Percentiles rank a stretch among this genome's conserved stretches.
phyloP scores from a whole-genome alignment of 2,113 vertebrate genomes.

The Otus sunia region DNA sequence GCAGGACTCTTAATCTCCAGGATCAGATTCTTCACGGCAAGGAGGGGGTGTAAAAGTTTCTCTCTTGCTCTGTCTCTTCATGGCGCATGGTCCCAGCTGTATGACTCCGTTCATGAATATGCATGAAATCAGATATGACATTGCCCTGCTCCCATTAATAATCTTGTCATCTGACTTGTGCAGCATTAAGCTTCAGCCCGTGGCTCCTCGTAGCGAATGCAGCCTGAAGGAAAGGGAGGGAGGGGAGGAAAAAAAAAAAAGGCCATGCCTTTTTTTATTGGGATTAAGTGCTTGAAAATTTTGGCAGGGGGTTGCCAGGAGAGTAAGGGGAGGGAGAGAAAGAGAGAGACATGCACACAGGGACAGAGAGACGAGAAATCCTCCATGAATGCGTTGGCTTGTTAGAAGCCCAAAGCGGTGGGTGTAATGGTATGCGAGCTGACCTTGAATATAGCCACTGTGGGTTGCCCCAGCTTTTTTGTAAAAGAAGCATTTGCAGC shows the following conservation, averaged over 20 bases:
- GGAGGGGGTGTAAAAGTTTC: conserved; percentile 69
- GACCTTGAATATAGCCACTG: conserved; percentile 88
- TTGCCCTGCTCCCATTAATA: conserved; percentile 92
- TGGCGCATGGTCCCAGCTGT: conserved; percentile 87
- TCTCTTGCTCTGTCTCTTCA: conserved; percentile 69
- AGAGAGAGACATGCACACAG: conserved; percentile 17
- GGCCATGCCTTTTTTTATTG: conserved; percentile 62
- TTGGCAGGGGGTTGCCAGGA: conserved; percentile 71
- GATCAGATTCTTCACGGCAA: conserved; percentile 74
- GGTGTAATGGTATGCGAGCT: conserved; percentile 87
- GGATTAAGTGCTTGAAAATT: conserved; percentile 80
- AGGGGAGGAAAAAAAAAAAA: conserved; percentile 53
- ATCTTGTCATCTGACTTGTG: conserved; percentile 93
- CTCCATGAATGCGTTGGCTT: conserved; percentile 76
- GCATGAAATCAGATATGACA: conserved; percentile 91
- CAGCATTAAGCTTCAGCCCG: conserved; percentile 81
- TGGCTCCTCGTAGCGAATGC: conserved; percentile 74
- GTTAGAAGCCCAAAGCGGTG: conserved; percentile 78
- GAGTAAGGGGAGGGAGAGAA: conserved; percentile 51
- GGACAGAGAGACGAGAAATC: conserved; percentile 51
- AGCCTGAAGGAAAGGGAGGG: conserved; percentile 73
- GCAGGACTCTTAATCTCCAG: conserved; percentile 61
- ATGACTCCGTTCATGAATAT: conserved; percentile 90
- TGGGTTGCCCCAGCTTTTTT: conserved; percentile 88
- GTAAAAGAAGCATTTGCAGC: conserved; percentile 96